phyloP scores from a whole-genome alignment of 1,140 invertebrate genomes.

The Steinernema feltiae region DNA sequence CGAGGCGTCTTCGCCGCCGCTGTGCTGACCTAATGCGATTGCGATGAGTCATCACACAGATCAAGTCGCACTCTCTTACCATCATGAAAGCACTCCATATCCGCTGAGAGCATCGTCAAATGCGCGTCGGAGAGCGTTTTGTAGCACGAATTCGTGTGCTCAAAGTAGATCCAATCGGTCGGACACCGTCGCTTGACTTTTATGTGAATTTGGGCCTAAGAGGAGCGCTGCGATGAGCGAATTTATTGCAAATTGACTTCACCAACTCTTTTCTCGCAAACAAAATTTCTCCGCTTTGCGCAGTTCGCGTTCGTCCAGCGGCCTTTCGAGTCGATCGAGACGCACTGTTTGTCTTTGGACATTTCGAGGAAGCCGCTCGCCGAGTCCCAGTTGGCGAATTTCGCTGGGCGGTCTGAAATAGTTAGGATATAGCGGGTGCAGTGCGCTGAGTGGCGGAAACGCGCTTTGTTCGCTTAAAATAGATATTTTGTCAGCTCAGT shows the following conservation, averaged over 20 bases:
- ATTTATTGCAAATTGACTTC: slow-evolving; percentile 23
- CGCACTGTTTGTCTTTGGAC: slow-evolving; percentile 30
- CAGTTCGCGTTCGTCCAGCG: slow-evolving; percentile 42
- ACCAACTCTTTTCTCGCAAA: slow-evolving; percentile 39
- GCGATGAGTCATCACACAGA: neutral
- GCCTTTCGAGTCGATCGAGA: slow-evolving; percentile 31
- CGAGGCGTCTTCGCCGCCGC: slow-evolving; percentile 34
- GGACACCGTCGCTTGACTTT: slow-evolving; percentile 26
- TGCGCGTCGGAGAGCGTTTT: slow-evolving; percentile 25
- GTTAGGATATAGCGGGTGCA: no score
- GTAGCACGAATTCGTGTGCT: slow-evolving; percentile 40
- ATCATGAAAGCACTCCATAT: slow-evolving; percentile 37
- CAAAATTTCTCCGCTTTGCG: slow-evolving; percentile 35
- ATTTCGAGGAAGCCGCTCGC: slow-evolving; percentile 35
- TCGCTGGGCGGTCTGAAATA: slow-evolving; percentile 36
- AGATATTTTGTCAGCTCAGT: no score
- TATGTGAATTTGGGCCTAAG: neutral
- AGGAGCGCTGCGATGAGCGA: slow-evolving; percentile 10
- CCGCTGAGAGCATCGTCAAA: slow-evolving; percentile 44
- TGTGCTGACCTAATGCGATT: neutral
- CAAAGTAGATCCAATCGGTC: slow-evolving; percentile 32
- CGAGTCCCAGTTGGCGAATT: slow-evolving; percentile 39
- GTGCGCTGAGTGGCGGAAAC: no score
- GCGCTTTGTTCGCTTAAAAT: no score
- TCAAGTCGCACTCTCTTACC: slow-evolving; percentile 29